Base-by-base conservation (phyloP, 2,797 vertebrate species). In the Thalassophryne amazonica region DNA sequence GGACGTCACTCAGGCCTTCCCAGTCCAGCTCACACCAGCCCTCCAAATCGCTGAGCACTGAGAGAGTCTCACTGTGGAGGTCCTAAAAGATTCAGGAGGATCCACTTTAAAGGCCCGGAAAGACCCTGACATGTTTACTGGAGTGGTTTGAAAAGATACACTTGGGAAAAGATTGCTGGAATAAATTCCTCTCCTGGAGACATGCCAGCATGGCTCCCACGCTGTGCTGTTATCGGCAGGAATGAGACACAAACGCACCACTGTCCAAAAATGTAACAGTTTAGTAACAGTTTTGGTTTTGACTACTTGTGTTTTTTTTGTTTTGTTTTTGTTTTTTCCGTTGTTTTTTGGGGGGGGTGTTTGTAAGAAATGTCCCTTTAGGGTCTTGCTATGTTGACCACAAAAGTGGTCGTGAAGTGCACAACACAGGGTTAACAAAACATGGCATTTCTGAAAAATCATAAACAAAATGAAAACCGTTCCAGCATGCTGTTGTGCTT, bases 1-100 rank as follows among this genome's bases (percentile, higher is more conserved):
- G 86, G 31, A 91, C 67, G 2, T 61, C 37, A 1, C 45, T 58
- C 11, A 92, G 84, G 0, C 90, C 90, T 0, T 50, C 38, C 90
- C 90, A 91, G 61, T 90, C 87, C 63, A 91, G 80, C 47, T 90
- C 88, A 3, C 77, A 77, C 90, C 91, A 92, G 49, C 40, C 55
- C 77, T 92, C 89, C 51, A 91, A 24, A 11, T 86, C 77, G 4
- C 69, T 76, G 59, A 92, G 80, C 39, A 91, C 73, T 0, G 74
- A 58, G 52, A 91, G 70, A 2, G 90, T 91, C 66, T 90, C 85
- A 0, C 85, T 81, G 73, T 91, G 87, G 28, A 91, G 84, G 18
- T 91, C 91, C 91, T 92, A 7, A 23, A 59, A 33, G 20, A 40
- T 11, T 19, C 17, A 34, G 22, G 15, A 34, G 47, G 24, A 70